Evolutionary conservation across 1,140 invertebrate genomes (phyloP).

Genomic region (Zeugodacus cucurbitae): DNA sequence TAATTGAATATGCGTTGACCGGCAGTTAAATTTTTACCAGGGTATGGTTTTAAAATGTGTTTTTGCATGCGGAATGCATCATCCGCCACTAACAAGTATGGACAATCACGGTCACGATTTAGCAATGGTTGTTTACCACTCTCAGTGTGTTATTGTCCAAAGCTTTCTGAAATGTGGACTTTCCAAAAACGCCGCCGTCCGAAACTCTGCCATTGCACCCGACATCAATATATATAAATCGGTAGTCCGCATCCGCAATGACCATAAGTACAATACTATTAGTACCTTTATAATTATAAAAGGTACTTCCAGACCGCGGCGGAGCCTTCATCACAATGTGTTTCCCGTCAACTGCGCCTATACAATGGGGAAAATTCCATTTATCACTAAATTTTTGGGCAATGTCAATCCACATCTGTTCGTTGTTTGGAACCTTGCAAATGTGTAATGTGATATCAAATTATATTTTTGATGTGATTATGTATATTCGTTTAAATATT

Average conservation of each 20-base stretch:
- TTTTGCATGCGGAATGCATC: slow-evolving; percentile 66
- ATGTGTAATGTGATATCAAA: too few relatives aligned
- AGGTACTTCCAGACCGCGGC: slow-evolving; percentile 58
- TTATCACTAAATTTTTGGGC: neutral
- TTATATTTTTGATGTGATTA: too few relatives aligned
- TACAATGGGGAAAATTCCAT: slow-evolving; percentile 29
- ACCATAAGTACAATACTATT: slow-evolving; percentile 67
- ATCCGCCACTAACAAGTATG: slow-evolving; percentile 67
- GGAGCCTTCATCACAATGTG: slow-evolving; percentile 51
- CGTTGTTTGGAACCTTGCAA: neutral
- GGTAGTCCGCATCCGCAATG: slow-evolving; percentile 65
- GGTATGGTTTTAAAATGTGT: slow-evolving; percentile 67
- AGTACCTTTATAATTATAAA: too few relatives aligned
- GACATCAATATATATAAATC: slow-evolving; percentile 65
- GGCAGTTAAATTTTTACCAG: neutral
- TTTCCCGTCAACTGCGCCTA: slow-evolving; percentile 59
- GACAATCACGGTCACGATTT: slow-evolving; percentile 71
- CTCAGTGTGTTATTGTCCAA: slow-evolving; percentile 44
- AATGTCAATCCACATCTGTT: slow-evolving; percentile 13
- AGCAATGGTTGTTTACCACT: neutral
- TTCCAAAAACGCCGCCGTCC: slow-evolving; percentile 64
- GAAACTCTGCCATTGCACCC: slow-evolving; percentile 62
- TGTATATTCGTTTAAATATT: too few relatives aligned
- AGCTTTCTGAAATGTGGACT: slow-evolving; percentile 62
- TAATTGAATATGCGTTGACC: too few relatives aligned